Evolutionary conservation across 2,113 vertebrate species (phyloP).

Genomic region (Scatophagus argus): DNA sequence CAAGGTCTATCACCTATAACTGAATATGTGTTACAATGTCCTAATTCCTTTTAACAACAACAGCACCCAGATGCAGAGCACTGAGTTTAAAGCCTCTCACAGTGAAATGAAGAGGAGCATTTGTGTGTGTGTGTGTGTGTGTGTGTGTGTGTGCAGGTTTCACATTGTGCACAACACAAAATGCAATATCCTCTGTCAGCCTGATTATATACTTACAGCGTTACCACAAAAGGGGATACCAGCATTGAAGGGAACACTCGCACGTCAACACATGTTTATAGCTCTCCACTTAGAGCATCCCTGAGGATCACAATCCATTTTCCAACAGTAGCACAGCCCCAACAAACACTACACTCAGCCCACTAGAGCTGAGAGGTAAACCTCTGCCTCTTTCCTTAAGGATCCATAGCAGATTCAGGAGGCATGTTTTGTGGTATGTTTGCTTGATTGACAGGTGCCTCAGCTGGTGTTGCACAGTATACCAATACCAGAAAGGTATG

Average conservation of each 20-base stretch:
- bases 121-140: background rate
- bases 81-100: background rate
- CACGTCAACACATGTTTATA: slow-evolving; percentile 2
- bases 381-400: background rate
- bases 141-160: background rate
- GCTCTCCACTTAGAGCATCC: slow-evolving; percentile 32
- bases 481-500: too few relatives aligned
- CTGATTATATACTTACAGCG: background rate
- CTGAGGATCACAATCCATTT: slow-evolving; percentile 28
- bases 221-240: background rate
- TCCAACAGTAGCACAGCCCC: background rate
- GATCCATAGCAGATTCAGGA: background rate
- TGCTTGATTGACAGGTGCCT: background rate
- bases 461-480: too few relatives aligned
- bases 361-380: background rate
- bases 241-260: background rate
- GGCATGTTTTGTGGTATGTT: background rate
- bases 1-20: background rate
- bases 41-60: background rate
- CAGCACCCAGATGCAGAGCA: background rate
- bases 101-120: background rate
- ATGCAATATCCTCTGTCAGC: background rate
- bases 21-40: background rate
- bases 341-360: background rate
- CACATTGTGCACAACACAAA: background rate